phyloP scores from a whole-genome alignment of 2,888 invertebrate species.

The Drosophila flavopinicola region DNA sequence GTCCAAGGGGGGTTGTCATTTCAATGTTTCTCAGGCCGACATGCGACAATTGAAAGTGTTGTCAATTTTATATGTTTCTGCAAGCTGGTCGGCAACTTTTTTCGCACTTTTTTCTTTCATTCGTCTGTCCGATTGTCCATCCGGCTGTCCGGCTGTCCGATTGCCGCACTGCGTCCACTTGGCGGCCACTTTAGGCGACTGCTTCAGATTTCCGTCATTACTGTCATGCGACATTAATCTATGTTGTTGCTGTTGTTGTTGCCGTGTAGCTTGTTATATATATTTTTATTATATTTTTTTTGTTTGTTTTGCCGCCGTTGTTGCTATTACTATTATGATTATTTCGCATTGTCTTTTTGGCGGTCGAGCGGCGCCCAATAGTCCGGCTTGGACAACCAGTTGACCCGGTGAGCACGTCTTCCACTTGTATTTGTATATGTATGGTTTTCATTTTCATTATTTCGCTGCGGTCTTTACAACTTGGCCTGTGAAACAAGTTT shows the following conservation, averaged over 20 bases:
- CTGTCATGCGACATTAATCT: conserved; percentile 77
- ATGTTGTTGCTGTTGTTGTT: conserved; percentile 23
- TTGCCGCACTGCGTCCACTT: conserved; percentile 39
- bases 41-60: conserved; percentile 75
- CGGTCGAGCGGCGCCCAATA: conserved; percentile 44
- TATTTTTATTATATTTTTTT: conserved; percentile 30
- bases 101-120: conserved; percentile 23
- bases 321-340: conserved; percentile 43
- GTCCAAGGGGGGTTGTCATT: conserved; percentile 15
- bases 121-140: too few relatives aligned
- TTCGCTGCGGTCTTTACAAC: conserved; percentile 15
- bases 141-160: conserved; percentile 4
- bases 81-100: conserved; percentile 11
- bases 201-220: conserved; percentile 75
- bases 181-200: conserved; percentile 52
- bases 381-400: conserved; percentile 41
- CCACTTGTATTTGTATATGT: conserved; percentile 9
- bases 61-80: conserved; percentile 58
- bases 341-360: conserved; percentile 60
- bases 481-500: conserved; percentile 41
- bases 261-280: conserved; percentile 45
- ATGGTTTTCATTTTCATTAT: conserved; percentile 44
- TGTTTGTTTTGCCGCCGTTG: conserved; percentile 11
- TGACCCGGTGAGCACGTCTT: conserved; percentile 48
- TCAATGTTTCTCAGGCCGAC: conserved; percentile 44